Conservation (phyloP, 2,888 invertebrate genomes). For the Poecilobothrus nobilitatus region DNA sequence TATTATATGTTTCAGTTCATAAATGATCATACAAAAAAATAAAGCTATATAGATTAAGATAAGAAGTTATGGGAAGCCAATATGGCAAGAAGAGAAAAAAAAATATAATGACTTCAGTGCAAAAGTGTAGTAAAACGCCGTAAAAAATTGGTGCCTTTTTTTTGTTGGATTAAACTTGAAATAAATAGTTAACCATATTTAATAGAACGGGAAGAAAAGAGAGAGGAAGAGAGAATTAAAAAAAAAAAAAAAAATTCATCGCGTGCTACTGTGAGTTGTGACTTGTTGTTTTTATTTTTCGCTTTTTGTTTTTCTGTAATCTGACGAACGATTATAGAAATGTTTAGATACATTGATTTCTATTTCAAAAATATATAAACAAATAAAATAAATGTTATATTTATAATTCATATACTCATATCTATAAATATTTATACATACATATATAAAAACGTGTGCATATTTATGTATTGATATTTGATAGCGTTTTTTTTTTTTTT, state of each 20-base stretch:
- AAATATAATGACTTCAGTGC: not conserved
- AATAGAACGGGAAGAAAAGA: not conserved
- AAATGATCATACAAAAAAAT: too few relatives aligned
- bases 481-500: too few relatives aligned
- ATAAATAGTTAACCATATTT: not conserved
- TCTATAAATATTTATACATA: too few relatives aligned
- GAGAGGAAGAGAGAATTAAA: not conserved
- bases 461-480: too few relatives aligned
- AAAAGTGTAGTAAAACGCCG: not conserved
- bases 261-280: not conserved
- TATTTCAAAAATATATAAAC: not conserved
- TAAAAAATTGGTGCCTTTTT: not conserved
- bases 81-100: not conserved
- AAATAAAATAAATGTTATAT: too few relatives aligned
- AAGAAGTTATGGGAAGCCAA: too few relatives aligned
- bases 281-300: not conserved
- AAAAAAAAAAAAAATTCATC: not conserved
- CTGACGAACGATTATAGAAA: not conserved
- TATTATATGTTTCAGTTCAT: too few relatives aligned
- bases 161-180: not conserved
- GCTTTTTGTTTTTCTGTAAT: not conserved
- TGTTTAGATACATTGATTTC: not conserved
- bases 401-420: too few relatives aligned
- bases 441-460: too few relatives aligned
- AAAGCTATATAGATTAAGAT: too few relatives aligned